Percentiles rank a stretch among this genome's conserved stretches.
These are phyloP conservation scores for Liparis tanakae DNA, from an alignment of 2,797 vertebrate species.

Conservation along the genomic window DNA sequence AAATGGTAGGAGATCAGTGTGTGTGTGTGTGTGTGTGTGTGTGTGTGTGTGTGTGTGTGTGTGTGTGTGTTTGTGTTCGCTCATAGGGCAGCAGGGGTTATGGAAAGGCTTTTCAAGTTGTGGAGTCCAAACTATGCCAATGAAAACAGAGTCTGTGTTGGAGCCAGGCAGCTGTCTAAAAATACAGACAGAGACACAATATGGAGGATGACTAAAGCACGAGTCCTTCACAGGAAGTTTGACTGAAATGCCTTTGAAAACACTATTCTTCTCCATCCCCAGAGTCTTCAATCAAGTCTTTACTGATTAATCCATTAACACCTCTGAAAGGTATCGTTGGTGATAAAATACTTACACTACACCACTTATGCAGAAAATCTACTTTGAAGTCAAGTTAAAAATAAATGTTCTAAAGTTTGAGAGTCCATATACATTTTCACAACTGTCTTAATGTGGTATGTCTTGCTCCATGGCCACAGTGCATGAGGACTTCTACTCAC, in stretches of 20 bases:
- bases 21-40: slow-evolving; percentile 29
- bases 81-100: slow-evolving; percentile 59
- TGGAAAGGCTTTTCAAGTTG: slow-evolving; percentile 79
- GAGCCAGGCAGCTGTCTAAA: slow-evolving; percentile 80
- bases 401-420: not conserved
- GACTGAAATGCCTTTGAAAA: slow-evolving; percentile 47
- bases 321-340: slow-evolving; percentile 15
- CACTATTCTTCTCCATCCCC: slow-evolving; percentile 20
- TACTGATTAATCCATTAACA: slow-evolving; percentile 31
- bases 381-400: not conserved
- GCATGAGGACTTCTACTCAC: slow-evolving; percentile 78
- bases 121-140: slow-evolving; percentile 78
- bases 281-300: slow-evolving; percentile 5
- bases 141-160: slow-evolving; percentile 77
- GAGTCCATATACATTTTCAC: not conserved
- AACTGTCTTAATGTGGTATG: not conserved
- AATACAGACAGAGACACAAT: slow-evolving; percentile 80
- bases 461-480: not conserved
- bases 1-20: slow-evolving; percentile 65
- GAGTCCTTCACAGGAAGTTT: slow-evolving; percentile 62
- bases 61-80: slow-evolving; percentile 40
- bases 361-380: not conserved
- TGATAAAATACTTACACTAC: slow-evolving; percentile 3
- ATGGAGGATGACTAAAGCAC: slow-evolving; percentile 71
- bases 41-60: slow-evolving; percentile 44